phyloP scores from a whole-genome alignment of 2,888 invertebrate species.

The Cylloceria caligata region DNA sequence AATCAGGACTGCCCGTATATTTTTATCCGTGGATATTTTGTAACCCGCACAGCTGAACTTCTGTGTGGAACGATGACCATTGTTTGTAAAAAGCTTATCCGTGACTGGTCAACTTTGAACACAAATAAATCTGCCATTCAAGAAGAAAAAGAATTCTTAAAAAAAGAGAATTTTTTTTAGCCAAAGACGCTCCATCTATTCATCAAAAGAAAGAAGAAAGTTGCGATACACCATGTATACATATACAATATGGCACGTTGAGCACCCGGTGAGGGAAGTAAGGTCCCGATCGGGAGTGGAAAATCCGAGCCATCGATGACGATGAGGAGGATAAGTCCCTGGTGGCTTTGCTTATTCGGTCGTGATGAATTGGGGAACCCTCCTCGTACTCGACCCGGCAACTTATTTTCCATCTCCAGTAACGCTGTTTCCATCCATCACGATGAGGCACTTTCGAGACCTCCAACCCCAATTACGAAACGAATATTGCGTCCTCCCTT shows the following conservation, averaged over 20 bases:
- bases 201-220: no score
- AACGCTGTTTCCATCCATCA: slow-evolving; percentile 43
- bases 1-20: no score
- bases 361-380: slow-evolving; percentile 49
- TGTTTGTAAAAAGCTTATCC: no score
- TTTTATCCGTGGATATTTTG: no score
- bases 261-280: neutral
- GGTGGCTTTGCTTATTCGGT: slow-evolving; percentile 45
- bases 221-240: neutral
- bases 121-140: no score
- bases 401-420: slow-evolving; percentile 45
- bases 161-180: no score
- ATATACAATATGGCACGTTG: neutral
- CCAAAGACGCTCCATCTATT: no score
- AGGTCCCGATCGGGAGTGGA: neutral
- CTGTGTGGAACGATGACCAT: no score
- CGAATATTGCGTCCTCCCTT: slow-evolving; percentile 55
- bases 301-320: slow-evolving; percentile 32
- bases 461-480: slow-evolving; percentile 60
- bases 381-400: neutral
- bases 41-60: no score
- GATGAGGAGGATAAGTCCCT: slow-evolving; percentile 28
- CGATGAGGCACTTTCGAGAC: slow-evolving; percentile 52
- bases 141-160: no score
- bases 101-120: no score